These are phyloP conservation scores for Zaprionus inermis DNA, from an alignment of 1,140 invertebrate genomes.

Conservation along the genomic window DNA sequence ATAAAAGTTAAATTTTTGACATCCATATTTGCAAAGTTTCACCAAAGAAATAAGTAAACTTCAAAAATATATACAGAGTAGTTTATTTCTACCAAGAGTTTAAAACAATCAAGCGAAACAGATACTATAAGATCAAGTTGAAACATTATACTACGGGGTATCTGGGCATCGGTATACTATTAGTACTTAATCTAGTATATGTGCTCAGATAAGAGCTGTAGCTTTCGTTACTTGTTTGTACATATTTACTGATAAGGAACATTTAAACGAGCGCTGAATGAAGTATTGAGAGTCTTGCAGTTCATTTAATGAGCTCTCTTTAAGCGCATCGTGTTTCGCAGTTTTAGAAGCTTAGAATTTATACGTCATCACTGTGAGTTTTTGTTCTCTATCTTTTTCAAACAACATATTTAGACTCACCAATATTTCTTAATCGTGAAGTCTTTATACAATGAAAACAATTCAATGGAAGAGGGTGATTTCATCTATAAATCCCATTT, in stretches of 20 bases:
- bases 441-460: no score
- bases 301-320: slow-evolving; percentile 4
- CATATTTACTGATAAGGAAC: slow-evolving; percentile 22
- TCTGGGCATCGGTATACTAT: neutral
- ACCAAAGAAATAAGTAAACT: no score
- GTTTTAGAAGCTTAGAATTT: no score
- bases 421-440: no score
- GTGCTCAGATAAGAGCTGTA: slow-evolving; percentile 27
- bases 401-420: neutral
- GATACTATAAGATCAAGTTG: no score
- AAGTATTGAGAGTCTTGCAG: slow-evolving; percentile 14
- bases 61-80: no score
- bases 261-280: neutral
- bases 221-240: neutral
- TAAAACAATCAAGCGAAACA: no score
- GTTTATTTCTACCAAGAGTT: no score
- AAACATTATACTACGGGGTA: neutral
- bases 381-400: neutral
- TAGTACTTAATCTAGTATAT: neutral
- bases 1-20: no score
- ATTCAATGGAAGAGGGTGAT: neutral
- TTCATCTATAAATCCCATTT: neutral
- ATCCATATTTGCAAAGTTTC: no score
- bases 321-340: neutral
- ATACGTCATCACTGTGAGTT: neutral